Base-by-base conservation (phyloP, 2,113 vertebrate species). In the Neomonachus schauinslandi region DNA sequence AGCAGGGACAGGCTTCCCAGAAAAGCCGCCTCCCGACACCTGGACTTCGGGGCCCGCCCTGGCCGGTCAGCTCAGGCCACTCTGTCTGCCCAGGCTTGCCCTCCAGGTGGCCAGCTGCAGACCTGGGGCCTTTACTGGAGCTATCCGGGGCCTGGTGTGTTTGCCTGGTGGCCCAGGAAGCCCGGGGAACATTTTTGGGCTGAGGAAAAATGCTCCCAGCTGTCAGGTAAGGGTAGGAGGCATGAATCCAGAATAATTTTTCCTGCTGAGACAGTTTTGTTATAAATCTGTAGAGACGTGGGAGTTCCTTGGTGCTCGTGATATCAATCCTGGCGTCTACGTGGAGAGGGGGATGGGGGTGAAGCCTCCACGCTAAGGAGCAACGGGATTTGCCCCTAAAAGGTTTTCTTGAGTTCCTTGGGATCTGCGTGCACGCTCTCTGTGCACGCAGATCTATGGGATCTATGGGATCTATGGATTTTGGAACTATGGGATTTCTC, bases 221-320 rank as follows among this genome's bases (percentile, higher is more conserved):
- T 93, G 85, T 98, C 97, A 98, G 98, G 98, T 98, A 97, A 94
- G 97, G 91, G 92, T 14, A 1, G 97, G 89, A 98, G 93, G 92
- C 61, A 94, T 97, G 96, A 92, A 98, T 97, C 97, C 93, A 65
- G 93, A 98, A 97, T 95, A 0, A 86, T 97, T 97, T 98, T 97
- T 94, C 81, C 97, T 80, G 28, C 92, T 91, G 90, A 95, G 86
- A 97, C 51, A 57, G 82, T 91, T 97, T 96, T 96, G 74, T 91
- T 98, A 61, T 26, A 88, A 39, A 69, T 89, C 87, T 95, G 0
- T 33, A 12, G 39, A 39, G 36, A 63, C 0, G 24, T 95, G 80
- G 86, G 85, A 77, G 67, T 91, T 92, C 33, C 61, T 87, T 1
- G 1, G 61, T 16, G 53, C n/a, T 96, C 0, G 4, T 79, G 77